phyloP scores from a whole-genome alignment of 2,797 vertebrate species.

The Sebastes baramenuke region DNA sequence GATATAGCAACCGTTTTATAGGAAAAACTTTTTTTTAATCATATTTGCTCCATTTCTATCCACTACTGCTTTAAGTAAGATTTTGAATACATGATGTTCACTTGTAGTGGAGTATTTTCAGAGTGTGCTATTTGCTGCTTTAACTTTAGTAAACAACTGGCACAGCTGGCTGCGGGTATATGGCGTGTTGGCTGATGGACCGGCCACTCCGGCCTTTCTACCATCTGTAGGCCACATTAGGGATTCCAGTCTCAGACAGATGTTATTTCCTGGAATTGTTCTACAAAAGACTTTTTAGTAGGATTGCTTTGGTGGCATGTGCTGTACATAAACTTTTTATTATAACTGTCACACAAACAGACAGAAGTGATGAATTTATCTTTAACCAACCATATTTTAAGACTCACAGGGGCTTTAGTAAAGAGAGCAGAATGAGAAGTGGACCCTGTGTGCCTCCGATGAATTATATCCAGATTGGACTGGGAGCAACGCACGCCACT shows the following conservation, averaged over 20 bases:
- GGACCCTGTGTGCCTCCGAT: background rate
- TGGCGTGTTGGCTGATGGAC: too few species aligned
- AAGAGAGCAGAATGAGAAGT: background rate
- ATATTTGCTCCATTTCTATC: too few species aligned
- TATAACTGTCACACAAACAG: background rate
- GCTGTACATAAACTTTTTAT: background rate
- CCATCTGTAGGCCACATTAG: background rate
- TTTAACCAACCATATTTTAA: background rate
- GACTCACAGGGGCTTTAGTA: background rate
- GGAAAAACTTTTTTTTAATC: too few species aligned
- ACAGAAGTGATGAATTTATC: background rate
- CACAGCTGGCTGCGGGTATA: background rate
- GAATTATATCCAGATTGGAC: background rate
- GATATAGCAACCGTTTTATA: too few species aligned
- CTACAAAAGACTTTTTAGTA: background rate
- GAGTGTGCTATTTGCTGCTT: background rate
- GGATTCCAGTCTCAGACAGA: background rate
- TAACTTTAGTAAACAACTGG: background rate
- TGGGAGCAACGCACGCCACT: background rate
- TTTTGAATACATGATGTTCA: background rate
- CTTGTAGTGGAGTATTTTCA: background rate
- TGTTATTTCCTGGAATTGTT: constrained; percentile 6
- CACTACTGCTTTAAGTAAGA: background rate
- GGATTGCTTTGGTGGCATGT: background rate
- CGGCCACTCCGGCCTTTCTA: background rate